Evolutionary conservation across 35 echinoderm and acorn worm species (phyloP), one percentile per base, ranked within the genome.

Genomic region (Diadema setosum): DNA sequence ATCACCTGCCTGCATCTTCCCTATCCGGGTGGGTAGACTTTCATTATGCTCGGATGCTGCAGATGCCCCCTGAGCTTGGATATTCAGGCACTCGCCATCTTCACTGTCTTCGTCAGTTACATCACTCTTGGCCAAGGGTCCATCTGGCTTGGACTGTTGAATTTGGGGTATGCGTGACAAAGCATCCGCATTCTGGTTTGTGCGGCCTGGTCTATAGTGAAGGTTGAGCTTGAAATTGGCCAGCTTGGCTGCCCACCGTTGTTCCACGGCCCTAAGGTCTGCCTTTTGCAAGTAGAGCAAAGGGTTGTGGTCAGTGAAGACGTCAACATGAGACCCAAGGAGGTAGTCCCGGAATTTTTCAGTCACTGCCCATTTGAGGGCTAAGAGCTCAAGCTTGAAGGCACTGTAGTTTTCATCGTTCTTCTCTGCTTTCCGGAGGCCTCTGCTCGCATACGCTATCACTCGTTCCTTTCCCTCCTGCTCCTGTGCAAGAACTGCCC

Each of bases 281-380:
- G 91, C 91, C 24, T n/a, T 42, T 16, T 29, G 18, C 11, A 93
- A 45, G 49, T 93, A 46, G 12, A 90, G 78, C 20, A 93, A 41
- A 20, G 80, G 91, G 42, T 90, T 90, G 56, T 90, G 39, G 32
- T 90, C 87, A 7, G 87, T 90, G 33, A 31, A 86, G 1, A 90
- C 87, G 17, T 23, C 80, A 29, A 86, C 46, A 2, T 41, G 23
- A 1, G 48, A 16, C 3, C 87, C 87, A 3, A 44, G 21, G 3
- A 89, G 45, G 48, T 89, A 89, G 25, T 50, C 87, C 18, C 90
- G 88, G 36, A 92, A 93, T 57, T 93, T 93, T 25, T 93, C 84
- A 43, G 82, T 86, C 2, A 93, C 80, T 6, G 91, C 85, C 91
- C 91, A 93, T 24, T 89, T 93, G 1, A 93, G 75, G 5, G 80